Evolutionary conservation across 2,888 invertebrate species (phyloP), one percentile per base, ranked within the genome.

Genomic region (Tachystola acroxantha): DNA sequence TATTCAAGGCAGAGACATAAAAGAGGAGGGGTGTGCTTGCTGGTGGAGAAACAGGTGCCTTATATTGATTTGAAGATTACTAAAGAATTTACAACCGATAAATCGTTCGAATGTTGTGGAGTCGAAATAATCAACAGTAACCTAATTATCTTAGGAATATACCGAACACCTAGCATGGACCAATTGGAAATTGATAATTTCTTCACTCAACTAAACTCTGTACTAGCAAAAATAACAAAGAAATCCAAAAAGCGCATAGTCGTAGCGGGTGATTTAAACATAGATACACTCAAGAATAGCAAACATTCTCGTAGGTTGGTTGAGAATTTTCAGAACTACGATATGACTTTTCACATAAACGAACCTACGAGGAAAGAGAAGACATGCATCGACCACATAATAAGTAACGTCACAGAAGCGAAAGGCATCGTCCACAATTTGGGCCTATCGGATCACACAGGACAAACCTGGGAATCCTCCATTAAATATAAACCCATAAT

Each of bases 71-170:
- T 10, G 10, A 31, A n/a, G 16, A 19, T 31, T 9, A 5, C 19
- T 19, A 19, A 31, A 2, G 10, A 12, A 28, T 28, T 10, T 10
- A 3, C 11, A 10, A 12, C 12, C 2, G 7, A 19, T 11, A 14
- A 10, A 10, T 10, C 3, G 2, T 33, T 33, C 10, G 33, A 33
- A 14, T 33, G 33, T 33, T 25, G 25, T 14, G 33, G 33, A 14
- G 25, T 33, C 3, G 33, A 33, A n/a, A 3, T 33, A 7, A n/a
- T 10, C n/a, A n/a, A n/a, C n/a, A n/a, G n/a, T 9, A 3, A 24
- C 10, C 19, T 19, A 5, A 19, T 19, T 19, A 25, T 33, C n/a
- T 25, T 33, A 19, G 24, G 33, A 25, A 13, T 33, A n/a, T 33
- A 33, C 12, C 19, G 25, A 4, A 33, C 25, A 9, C 7, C 25